Evolutionary conservation across 2,797 vertebrate genomes (phyloP).

Genomic region (Hylomyscus alleni): DNA sequence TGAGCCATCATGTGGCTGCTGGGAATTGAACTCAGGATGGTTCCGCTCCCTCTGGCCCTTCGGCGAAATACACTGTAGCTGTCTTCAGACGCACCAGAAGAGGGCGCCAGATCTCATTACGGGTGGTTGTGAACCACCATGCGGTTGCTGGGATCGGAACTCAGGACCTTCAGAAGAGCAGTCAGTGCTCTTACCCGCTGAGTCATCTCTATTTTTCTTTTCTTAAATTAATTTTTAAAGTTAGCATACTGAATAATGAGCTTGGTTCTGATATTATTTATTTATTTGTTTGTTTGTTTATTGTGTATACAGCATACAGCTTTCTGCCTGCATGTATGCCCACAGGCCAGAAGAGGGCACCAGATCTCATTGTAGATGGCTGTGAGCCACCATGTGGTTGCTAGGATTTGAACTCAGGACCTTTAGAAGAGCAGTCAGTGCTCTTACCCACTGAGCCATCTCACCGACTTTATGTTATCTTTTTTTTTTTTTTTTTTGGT

Average conservation of each 20-base stretch:
- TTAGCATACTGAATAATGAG: neutral
- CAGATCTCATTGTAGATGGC: neutral
- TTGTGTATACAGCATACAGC: no score
- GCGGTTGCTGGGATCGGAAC: no score
- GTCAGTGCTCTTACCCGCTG: neutral
- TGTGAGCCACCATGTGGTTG: neutral
- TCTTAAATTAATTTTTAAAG: neutral
- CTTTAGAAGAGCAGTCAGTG: neutral
- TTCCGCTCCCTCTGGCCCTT: no score
- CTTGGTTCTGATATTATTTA: neutral
- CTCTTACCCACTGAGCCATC: neutral
- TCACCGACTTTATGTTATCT: neutral
- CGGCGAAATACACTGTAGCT: no score
- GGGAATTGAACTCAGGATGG: no score
- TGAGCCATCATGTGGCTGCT: no score
- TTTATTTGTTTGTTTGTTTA: neutral
- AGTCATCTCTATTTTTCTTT: neutral
- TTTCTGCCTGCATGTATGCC: no score
- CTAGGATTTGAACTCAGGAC: neutral
- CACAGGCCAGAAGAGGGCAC: neutral
- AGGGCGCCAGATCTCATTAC: no score
- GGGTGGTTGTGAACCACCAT: no score
- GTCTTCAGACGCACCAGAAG: no score
- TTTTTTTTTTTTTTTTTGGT: no score
- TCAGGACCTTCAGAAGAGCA: neutral